phyloP scores from a whole-genome alignment of 2,797 vertebrate species.

The Arctocebus calabarensis region DNA sequence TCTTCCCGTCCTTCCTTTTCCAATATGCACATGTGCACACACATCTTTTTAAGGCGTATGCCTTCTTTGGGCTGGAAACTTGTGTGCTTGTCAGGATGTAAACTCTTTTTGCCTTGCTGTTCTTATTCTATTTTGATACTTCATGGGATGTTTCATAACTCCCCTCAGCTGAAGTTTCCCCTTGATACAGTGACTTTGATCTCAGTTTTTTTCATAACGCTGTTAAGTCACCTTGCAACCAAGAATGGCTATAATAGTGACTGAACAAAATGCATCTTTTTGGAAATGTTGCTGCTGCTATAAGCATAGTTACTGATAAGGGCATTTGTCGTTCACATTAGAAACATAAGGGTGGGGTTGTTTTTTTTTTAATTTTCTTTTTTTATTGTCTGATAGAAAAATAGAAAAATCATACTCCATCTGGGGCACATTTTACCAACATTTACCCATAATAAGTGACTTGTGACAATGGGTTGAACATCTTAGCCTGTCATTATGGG shows the following conservation, averaged over 20 bases:
- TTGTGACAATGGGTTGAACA: constrained; percentile 62
- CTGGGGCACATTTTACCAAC: constrained; percentile 66
- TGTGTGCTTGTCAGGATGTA: background rate
- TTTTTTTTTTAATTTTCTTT: background rate
- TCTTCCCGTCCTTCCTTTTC: background rate
- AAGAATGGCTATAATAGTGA: constrained; percentile 41
- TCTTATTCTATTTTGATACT: constrained; percentile 52
- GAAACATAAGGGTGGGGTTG: constrained; percentile 23
- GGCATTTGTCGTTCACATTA: constrained; percentile 53
- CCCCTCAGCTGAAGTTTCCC: constrained; percentile 19
- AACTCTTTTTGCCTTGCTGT: constrained; percentile 43
- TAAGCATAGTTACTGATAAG: constrained; percentile 15
- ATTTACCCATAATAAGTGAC: constrained; percentile 72
- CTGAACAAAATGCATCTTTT: constrained; percentile 67
- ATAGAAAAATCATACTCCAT: constrained; percentile 67
- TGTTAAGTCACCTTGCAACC: constrained; percentile 49
- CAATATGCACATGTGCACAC: background rate
- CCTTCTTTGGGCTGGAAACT: constrained; percentile 61
- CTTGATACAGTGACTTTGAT: constrained; percentile 59
- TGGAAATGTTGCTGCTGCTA: constrained; percentile 16
- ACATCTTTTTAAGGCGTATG: background rate
- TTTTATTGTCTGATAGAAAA: constrained; percentile 67
- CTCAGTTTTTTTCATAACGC: constrained; percentile 59
- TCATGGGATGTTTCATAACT: constrained; percentile 45
- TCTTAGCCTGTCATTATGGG: constrained; percentile 69